Conservation (phyloP, 2,113 vertebrate species). For the Tragelaphus buxtoni region DNA sequence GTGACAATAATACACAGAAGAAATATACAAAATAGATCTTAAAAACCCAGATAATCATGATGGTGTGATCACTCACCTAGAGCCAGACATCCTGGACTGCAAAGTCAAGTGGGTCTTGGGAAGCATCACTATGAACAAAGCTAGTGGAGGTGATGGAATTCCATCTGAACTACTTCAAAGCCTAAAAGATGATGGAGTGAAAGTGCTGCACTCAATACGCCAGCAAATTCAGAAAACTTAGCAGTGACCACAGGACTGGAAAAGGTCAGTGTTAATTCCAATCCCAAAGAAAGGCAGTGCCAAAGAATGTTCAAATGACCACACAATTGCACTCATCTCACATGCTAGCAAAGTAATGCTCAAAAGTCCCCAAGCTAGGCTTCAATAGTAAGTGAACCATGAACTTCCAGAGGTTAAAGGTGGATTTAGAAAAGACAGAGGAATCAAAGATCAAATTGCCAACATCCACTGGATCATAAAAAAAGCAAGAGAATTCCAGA, state of each 20-base stretch:
- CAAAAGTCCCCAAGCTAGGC: not conserved
- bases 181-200: not conserved
- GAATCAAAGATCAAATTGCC: not conserved
- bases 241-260: not conserved
- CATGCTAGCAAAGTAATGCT: not conserved
- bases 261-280: not conserved
- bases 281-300: not conserved
- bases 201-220: not conserved
- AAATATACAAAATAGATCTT: not conserved
- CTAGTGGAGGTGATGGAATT: not conserved
- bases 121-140: not conserved
- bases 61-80: not conserved
- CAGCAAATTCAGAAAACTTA: not conserved
- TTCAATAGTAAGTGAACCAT: not conserved
- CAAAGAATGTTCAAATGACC: not conserved
- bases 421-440: not conserved
- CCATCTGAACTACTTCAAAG: not conserved
- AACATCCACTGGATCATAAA: not conserved
- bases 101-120: not conserved
- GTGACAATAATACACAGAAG: not conserved
- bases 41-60: not conserved
- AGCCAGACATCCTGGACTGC: not conserved
- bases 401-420: not conserved
- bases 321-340: not conserved
- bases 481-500: not conserved